A percentile compares a stretch with the other conserved stretches of the same genome.
These are phyloP conservation scores for Calephelis nemesis DNA, from an alignment of 1,140 invertebrate genomes.

Conservation along the genomic window DNA sequence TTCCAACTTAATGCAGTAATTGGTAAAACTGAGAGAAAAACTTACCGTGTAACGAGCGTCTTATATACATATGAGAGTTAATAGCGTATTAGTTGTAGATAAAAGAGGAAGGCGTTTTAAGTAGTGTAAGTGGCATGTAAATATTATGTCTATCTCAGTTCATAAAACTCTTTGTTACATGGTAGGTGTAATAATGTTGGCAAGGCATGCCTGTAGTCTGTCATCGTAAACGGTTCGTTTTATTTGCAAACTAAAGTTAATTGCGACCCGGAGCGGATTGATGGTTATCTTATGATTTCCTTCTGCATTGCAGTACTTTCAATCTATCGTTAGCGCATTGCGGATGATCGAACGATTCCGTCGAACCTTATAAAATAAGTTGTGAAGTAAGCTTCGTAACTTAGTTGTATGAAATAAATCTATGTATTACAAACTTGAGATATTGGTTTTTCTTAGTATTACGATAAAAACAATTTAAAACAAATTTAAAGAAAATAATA, in stretches of 20 bases:
- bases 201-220: conserved; percentile 39
- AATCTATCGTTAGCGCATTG: conserved; percentile 25
- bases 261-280: conserved; percentile 36
- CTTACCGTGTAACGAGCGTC: too few relatives aligned
- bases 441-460: too few relatives aligned
- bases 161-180: neutral
- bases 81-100: too few relatives aligned
- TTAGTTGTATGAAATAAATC: too few relatives aligned
- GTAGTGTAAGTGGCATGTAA: neutral
- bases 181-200: conserved; percentile 47
- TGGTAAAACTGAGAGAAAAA: too few relatives aligned
- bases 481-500: too few relatives aligned
- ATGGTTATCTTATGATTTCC: conserved; percentile 33
- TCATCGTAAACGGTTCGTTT: conserved; percentile 55
- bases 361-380: neutral
- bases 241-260: conserved; percentile 62
- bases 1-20: too few relatives aligned
- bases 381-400: too few relatives aligned
- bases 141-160: neutral
- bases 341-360: conserved; percentile 16
- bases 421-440: too few relatives aligned
- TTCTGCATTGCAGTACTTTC: conserved; percentile 31
- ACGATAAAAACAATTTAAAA: too few relatives aligned
- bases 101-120: too few relatives aligned
- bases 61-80: too few relatives aligned